phyloP scores from a whole-genome alignment of 2,113 vertebrate genomes.

The Nothobranchius furzeri region DNA sequence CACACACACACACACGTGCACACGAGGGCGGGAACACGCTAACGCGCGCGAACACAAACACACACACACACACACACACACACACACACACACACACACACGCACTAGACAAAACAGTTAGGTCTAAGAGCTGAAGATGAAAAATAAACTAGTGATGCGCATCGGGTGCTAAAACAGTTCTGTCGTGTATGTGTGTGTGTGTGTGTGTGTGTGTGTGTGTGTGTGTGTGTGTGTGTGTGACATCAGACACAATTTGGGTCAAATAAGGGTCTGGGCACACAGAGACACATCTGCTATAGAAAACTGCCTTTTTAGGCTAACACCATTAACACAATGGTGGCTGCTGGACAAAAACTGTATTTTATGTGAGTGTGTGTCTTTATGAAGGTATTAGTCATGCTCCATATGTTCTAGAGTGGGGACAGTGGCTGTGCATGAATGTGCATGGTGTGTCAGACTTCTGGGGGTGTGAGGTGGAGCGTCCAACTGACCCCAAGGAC shows the following conservation, averaged over 20 bases:
- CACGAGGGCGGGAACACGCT: no score
- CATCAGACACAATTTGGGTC: constrained; percentile 63
- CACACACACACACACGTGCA: neutral
- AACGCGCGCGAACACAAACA: no score
- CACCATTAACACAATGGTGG: constrained; percentile 68
- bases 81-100: neutral
- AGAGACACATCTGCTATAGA: constrained; percentile 64
- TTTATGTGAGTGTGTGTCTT: constrained; percentile 64
- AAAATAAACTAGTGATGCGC: neutral
- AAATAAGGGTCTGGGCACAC: constrained; percentile 45
- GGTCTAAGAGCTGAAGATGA: neutral
- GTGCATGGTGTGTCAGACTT: constrained; percentile 57
- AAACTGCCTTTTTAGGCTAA: constrained; percentile 53
- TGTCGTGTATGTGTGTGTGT: neutral
- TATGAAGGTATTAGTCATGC: constrained; percentile 75
- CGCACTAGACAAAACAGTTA: constrained; percentile 16
- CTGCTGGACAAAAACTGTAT: constrained; percentile 59
- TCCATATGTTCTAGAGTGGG: constrained; percentile 69
- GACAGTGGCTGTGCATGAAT: constrained; percentile 43
- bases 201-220: constrained; percentile 11
- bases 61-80: constrained; percentile 1
- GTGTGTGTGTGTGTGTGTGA: constrained; percentile 21
- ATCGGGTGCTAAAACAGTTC: no score
- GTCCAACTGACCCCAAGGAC: constrained; percentile 53
- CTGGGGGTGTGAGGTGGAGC: constrained; percentile 55